These are phyloP conservation scores for Phortica okadai DNA, from an alignment of 2,888 invertebrate genomes.

Conservation along the genomic window DNA sequence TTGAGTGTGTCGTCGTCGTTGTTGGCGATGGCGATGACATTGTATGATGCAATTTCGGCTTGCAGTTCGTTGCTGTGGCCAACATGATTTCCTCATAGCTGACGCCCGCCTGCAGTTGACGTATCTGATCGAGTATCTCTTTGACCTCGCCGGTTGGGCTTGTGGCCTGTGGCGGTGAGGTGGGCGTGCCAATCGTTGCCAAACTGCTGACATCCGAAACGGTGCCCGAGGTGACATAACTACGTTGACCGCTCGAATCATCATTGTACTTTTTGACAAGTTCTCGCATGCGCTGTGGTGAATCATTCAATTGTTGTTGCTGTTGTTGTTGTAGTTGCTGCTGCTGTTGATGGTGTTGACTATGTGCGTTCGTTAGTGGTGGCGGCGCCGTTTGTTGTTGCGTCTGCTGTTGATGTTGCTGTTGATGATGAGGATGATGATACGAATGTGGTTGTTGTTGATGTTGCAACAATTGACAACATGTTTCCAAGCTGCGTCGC, in stretches of 20 bases:
- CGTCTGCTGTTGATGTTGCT: conserved; percentile 40
- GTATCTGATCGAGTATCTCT: conserved; percentile 85
- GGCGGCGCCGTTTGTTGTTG: background rate
- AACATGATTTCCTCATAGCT: conserved; percentile 73
- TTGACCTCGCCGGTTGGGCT: conserved; percentile 87
- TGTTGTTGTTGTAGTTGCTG: conserved; percentile 63
- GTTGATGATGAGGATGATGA: conserved; percentile 63
- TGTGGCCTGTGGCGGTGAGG: conserved; percentile 88
- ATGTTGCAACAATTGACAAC: conserved; percentile 72
- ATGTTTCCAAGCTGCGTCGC: conserved; percentile 73
- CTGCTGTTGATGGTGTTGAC: too few species aligned
- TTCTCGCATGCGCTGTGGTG: conserved; percentile 49
- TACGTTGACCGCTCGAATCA: conserved; percentile 65
- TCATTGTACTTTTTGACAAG: conserved; percentile 62
- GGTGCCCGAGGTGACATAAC: conserved; percentile 77
- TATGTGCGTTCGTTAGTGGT: background rate
- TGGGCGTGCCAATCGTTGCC: conserved; percentile 82
- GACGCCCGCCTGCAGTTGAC: conserved; percentile 79
- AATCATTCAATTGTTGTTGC: conserved; percentile 54
- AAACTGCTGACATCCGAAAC: conserved; percentile 84
- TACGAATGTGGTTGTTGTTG: conserved; percentile 58
- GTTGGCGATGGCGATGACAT: conserved; percentile 58
- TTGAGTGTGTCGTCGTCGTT: conserved; percentile 31
- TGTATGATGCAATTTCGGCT: conserved; percentile 66
- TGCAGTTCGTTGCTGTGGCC: conserved; percentile 40